Base-by-base conservation (phyloP, 2,113 vertebrate genomes). In the Protomyctophum bolini region DNA sequence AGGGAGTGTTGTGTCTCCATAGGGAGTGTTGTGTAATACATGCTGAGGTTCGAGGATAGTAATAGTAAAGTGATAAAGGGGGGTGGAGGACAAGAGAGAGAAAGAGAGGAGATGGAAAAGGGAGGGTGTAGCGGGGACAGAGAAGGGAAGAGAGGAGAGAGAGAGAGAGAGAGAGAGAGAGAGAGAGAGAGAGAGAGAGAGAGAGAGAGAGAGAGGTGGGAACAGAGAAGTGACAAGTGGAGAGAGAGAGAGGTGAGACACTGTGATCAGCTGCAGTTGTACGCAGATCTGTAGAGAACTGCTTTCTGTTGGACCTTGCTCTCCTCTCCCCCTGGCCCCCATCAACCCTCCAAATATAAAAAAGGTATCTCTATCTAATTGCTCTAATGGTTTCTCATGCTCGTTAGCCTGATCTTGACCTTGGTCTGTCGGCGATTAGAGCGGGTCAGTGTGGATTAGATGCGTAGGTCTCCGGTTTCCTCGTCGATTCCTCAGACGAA, bases 401-500 rank as follows among this genome's bases (percentile, higher is more conserved):
- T 92, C 88, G 89, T 90, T 91, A 90, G 87, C 86, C 5, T 41
- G 33, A 41, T 86, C 89, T 91, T 91, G 90, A 93, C 88, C 90
- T 90, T 90, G 91, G 81, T 41, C 80, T 64, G 79, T 86, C 80
- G 62, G 67, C 88, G 85, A 90, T 88, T 90, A 88, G 82, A 75
- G 79, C 55, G 77, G 89, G 91, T 90, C 86, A 82, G 73, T n/a
- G 57, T 80, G 88, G 89, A 91, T 92, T 91, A 88, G 67, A 82
- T 83, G 74, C 75, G 80, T 28, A 84, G 86, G 85, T 84, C 78
- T 80, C 56, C 83, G 15, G 57, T 58, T 21, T 58, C 57, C 21
- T 41, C 33, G 33, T 41, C 33, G 33, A 41, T 41, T 41, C 33
- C 33, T 41, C 33, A 41, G 33, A 41, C 33, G 33, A 41, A 6